These are phyloP conservation scores for Crossaster papposus DNA, from an alignment of 53 echinoderm and acorn worm species.

Conservation along the genomic window DNA sequence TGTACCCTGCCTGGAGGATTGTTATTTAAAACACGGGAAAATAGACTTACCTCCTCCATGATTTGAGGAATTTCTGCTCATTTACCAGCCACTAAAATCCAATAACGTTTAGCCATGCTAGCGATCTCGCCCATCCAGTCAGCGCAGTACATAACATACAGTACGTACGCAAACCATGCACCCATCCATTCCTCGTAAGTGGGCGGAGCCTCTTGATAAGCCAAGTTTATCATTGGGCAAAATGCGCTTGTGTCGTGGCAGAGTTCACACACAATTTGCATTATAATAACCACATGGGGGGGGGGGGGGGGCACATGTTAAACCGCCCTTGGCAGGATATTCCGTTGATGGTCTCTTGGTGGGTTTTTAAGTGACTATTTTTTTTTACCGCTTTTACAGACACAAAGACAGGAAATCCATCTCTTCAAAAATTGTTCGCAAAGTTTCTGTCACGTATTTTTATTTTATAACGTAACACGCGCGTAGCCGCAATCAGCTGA, in stretches of 20 bases:
- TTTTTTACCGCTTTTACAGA: neutral
- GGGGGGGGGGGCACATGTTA: neutral
- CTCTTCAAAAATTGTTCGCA: no score
- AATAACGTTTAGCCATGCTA: no score
- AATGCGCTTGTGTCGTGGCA: neutral
- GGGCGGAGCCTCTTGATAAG: constrained; percentile 40
- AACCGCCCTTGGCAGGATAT: neutral
- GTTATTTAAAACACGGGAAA: neutral
- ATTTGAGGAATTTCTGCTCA: constrained; percentile 2
- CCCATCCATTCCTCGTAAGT: constrained; percentile 6
- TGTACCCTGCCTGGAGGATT: neutral
- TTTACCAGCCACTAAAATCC: constrained; percentile 1
- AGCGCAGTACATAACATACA: neutral
- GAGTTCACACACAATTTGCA: constrained; percentile 33
- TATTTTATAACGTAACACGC: no score
- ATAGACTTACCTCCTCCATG: constrained; percentile 43
- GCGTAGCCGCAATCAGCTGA: no score
- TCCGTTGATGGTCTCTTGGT: neutral
- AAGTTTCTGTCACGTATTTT: no score
- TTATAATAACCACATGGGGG: neutral
- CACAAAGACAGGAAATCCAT: neutral
- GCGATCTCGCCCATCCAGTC: neutral
- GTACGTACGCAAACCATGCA: neutral
- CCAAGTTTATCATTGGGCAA: constrained; percentile 47
- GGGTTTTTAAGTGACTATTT: neutral